These are phyloP conservation scores for Heterotilapia buettikoferi DNA, from an alignment of 2,113 vertebrate species.

Conservation along the genomic window DNA sequence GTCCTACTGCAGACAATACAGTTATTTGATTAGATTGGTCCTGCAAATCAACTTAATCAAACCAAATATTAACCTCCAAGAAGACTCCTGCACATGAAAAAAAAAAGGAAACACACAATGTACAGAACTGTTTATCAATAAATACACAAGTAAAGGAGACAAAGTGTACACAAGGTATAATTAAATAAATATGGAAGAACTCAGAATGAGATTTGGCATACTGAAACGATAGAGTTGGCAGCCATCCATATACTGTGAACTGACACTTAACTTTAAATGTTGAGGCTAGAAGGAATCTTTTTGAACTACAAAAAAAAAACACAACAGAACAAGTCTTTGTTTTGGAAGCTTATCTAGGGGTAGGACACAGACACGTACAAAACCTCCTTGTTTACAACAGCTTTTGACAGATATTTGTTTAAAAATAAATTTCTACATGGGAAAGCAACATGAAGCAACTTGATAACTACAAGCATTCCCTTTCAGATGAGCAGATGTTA, in stretches of 20 bases:
- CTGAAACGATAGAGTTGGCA: slow-evolving; percentile 7
- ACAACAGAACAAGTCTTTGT: slow-evolving; percentile 36
- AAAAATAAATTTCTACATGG: slow-evolving; percentile 41
- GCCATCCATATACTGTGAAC: neutral
- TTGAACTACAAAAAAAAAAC: slow-evolving; percentile 23
- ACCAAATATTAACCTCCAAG: neutral
- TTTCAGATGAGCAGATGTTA: slow-evolving; percentile 32
- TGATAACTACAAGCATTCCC: slow-evolving; percentile 45
- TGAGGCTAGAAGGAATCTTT: slow-evolving; percentile 44
- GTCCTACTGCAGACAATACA: slow-evolving; percentile 11
- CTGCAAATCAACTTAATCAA: slow-evolving; percentile 21
- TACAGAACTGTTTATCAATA: slow-evolving; percentile 55
- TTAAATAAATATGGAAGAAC: slow-evolving; percentile 43
- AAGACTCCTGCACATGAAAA: neutral
- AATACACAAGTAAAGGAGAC: slow-evolving; percentile 51
- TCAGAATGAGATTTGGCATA: neutral
- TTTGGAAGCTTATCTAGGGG: slow-evolving; percentile 63
- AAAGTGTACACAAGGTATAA: slow-evolving; percentile 23
- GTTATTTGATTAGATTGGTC: slow-evolving; percentile 25
- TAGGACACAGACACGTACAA: slow-evolving; percentile 22
- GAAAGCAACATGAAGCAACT: slow-evolving; percentile 66
- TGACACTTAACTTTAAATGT: slow-evolving; percentile 1
- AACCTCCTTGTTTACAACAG: slow-evolving; percentile 37
- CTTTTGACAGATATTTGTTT: slow-evolving; percentile 8
- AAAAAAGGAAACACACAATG: slow-evolving; percentile 32